Evolutionary conservation across 2,113 vertebrate genomes (phyloP), one percentile per base, ranked within the genome.

Genomic region (Microcebus murinus): DNA sequence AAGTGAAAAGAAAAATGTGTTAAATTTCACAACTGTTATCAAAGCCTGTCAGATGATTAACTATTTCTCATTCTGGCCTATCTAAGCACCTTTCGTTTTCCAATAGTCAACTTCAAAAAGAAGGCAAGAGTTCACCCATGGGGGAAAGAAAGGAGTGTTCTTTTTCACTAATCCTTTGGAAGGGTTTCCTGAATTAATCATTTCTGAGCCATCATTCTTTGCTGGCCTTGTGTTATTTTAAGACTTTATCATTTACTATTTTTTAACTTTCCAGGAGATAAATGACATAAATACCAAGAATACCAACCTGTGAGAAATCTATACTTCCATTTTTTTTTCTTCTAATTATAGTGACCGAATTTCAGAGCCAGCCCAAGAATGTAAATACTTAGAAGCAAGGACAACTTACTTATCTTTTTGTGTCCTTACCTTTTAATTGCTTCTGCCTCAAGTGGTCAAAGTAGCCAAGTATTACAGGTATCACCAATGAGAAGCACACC

Each of bases 231-330:
- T 96, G 94, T 97, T 96, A 96, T 97, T 97, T 97, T 96, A 98
- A 93, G 92, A 97, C 94, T 95, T 97, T 95, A 97, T 97, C 96
- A 97, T 81, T 96, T 95, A 96, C 59, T 89, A 59, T 95, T 96
- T 97, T 97, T 95, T 79, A 12, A 95, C 93, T 96, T 96, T 97
- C 87, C 68, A 97, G 65, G 34, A 97, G 94, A 95, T 97, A 97
- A 96, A 96, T 87, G 83, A 85, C 52, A 93, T 87, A 96, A 96
- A 98, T 97, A 91, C 89, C 96, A 92, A 85, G 95, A 97, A 97
- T 97, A 94, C 96, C 94, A 96, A 96, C 74, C 39, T 92, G 83
- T 92, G 87, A 59, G 94, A 97, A 96, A 95, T 92, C 91, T 90
- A 94, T 42, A 96, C 29, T 81, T 95, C 82, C 50, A 71, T 77